These are phyloP conservation scores for Andrena praecox DNA, from an alignment of 2,888 invertebrate species.

Conservation along the genomic window DNA sequence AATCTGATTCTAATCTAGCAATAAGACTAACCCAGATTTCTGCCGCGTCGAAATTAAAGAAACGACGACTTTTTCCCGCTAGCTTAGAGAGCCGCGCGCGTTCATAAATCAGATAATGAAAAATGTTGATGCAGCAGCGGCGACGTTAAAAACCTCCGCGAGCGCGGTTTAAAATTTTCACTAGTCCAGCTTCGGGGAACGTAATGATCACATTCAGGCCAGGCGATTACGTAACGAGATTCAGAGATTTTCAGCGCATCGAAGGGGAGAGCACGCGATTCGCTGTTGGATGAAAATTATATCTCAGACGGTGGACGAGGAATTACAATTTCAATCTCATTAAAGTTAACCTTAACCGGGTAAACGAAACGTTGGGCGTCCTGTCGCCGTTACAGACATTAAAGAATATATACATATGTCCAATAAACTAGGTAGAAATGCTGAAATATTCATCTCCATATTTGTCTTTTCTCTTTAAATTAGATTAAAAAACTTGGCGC, in stretches of 20 bases:
- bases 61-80: slow-evolving; percentile 6
- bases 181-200: neutral
- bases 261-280: neutral
- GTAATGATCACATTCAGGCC: neutral
- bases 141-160: neutral
- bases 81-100: neutral
- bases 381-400: neutral
- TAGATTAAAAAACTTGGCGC: no score
- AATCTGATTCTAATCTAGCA: slow-evolving; percentile 42
- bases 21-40: slow-evolving; percentile 44
- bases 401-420: neutral
- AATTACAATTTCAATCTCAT: neutral
- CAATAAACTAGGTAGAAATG: no score
- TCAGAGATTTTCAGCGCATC: slow-evolving; percentile 3
- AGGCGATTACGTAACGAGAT: slow-evolving; percentile 1
- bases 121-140: slow-evolving; percentile 5
- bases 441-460: no score
- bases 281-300: neutral
- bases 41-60: slow-evolving; percentile 29
- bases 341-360: neutral
- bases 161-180: neutral
- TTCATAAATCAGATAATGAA: slow-evolving; percentile 39
- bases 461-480: no score
- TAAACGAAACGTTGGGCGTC: neutral
- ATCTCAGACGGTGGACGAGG: neutral